These are phyloP conservation scores for Ganaspis sp. DNA, from an alignment of 1,140 invertebrate genomes.

Conservation along the genomic window DNA sequence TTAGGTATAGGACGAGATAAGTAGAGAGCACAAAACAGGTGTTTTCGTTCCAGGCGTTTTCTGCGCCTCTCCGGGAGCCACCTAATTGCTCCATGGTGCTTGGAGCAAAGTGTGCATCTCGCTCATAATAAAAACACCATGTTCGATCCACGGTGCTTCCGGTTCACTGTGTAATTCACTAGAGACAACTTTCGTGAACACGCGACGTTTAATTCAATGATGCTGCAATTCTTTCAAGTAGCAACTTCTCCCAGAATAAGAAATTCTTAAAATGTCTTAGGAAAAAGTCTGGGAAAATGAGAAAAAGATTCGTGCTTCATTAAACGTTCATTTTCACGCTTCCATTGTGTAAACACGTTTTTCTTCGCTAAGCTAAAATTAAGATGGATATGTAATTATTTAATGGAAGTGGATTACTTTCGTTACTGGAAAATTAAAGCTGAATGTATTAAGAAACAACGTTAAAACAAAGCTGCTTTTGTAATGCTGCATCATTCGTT, in stretches of 20 bases:
- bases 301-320: not conserved
- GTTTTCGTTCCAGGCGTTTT: conserved; percentile 32
- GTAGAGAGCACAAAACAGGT: conserved; percentile 36
- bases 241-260: not conserved
- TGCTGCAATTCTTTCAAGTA: conserved; percentile 27
- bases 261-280: not conserved
- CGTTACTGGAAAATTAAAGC: no score
- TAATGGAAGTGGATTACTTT: no score
- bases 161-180: conserved; percentile 40
- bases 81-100: conserved; percentile 38
- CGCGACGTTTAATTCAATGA: conserved; percentile 35
- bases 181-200: conserved; percentile 35
- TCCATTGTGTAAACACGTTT: not conserved
- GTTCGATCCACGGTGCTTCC: conserved; percentile 22
- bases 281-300: not conserved
- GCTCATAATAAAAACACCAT: conserved; percentile 40
- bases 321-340: conserved; percentile 14
- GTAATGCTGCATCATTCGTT: no score
- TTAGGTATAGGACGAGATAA: conserved; percentile 10
- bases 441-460: no score
- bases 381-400: no score
- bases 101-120: conserved; percentile 11
- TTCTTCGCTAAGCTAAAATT: not conserved
- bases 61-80: not conserved
- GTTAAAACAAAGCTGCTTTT: no score